Percentiles rank a stretch among this genome's conserved stretches.
Evolutionary conservation across 2,888 invertebrate species (phyloP).

Genomic region (Apomyelois bistriatella): DNA sequence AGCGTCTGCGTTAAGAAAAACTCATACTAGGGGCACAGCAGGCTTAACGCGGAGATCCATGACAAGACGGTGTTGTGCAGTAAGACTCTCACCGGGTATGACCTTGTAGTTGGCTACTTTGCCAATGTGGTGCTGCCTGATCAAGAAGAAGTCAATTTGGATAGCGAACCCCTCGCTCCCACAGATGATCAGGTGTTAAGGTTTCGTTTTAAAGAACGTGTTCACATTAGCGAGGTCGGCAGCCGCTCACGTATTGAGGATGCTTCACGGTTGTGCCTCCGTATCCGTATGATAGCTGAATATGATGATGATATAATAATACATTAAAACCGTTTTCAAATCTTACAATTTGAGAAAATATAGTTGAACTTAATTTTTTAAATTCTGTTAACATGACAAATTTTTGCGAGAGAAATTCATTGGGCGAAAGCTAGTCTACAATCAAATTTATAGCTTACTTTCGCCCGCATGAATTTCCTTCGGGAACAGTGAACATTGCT

Average conservation of each 20-base stretch:
- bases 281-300: neutral
- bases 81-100: neutral
- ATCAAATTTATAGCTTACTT: too few relatives aligned
- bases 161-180: neutral
- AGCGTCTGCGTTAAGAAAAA: too few relatives aligned
- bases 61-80: neutral
- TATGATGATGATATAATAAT: too few relatives aligned
- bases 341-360: too few relatives aligned
- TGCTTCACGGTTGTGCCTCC: neutral
- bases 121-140: neutral
- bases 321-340: too few relatives aligned
- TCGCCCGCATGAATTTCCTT: too few relatives aligned
- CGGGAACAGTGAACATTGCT: too few relatives aligned
- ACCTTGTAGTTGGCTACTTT: constrained; percentile 4
- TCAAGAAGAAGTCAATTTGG: neutral
- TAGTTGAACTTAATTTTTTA: too few relatives aligned
- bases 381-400: too few relatives aligned
- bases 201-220: neutral
- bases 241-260: neutral
- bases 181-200: neutral
- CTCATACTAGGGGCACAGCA: too few relatives aligned
- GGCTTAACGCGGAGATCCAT: neutral
- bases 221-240: neutral
- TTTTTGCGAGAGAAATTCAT: too few relatives aligned
- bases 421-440: too few relatives aligned